phyloP scores from a whole-genome alignment of 2,888 invertebrate species.

The Lithodes maja region DNA sequence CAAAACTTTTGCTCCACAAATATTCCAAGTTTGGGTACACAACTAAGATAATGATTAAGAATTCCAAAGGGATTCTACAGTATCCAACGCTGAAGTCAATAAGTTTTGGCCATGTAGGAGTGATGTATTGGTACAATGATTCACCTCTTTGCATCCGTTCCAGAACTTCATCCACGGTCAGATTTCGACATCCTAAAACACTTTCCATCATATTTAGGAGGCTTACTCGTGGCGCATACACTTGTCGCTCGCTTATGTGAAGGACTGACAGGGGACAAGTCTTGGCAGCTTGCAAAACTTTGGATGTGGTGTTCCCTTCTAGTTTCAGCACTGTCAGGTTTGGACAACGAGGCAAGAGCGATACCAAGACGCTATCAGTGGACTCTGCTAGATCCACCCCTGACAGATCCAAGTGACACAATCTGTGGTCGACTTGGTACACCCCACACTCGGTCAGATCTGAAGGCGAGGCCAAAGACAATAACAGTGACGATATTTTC shows the following conservation, averaged over 20 bases:
- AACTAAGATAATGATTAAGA: not conserved
- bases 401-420: not conserved
- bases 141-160: not conserved
- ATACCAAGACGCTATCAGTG: not conserved
- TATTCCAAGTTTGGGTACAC: not conserved
- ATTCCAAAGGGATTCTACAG: not conserved
- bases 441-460: not conserved
- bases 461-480: not conserved
- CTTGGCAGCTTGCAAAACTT: not conserved
- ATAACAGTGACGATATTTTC: not conserved
- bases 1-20: not conserved
- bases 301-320: constrained; percentile 15
- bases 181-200: not conserved
- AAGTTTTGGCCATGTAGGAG: not conserved
- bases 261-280: constrained; percentile 8
- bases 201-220: not conserved
- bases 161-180: not conserved
- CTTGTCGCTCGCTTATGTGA: constrained; percentile 19
- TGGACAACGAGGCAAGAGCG: not conserved
- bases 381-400: constrained; percentile 5
- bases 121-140: not conserved
- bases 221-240: not conserved
- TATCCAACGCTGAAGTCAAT: constrained; percentile 1
- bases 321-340: constrained; percentile 14
- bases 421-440: not conserved